Evolutionary conservation across 2,888 invertebrate species (phyloP), one percentile per base, ranked within the genome.

Genomic region (Ctena decussata): DNA sequence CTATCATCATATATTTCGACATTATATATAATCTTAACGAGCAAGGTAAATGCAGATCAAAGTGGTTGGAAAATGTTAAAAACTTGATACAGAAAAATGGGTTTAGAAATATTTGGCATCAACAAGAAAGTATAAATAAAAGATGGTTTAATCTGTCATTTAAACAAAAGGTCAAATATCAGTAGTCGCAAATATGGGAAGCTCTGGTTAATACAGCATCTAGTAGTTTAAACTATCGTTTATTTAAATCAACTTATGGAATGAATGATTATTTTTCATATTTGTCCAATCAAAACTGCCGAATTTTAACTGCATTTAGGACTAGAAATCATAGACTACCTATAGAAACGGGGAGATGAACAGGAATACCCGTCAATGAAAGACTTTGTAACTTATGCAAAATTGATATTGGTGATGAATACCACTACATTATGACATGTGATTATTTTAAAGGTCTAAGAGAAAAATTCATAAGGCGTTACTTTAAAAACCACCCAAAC

Each of bases 111-210:
- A 71, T 71, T 41, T 71, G 37, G 71, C 11, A 37, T 18, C 18
- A 3, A 3, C 71, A 71, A 3, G 5, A 12, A n/a, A 24, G 5
- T 21, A 8, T 37, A n/a, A 71, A 71, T 39, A n/a, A 41, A 71
- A 5, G 5, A n/a, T 71, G 71, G 71, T 18, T 73, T 5, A 12
- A 1, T 21, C 24, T 27, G 15, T 5, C 49, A 46, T 8, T 46
- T 18, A 73, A 41, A 46, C 73, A 73, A 73, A 73, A 73, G 18
- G 3, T 73, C 18, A 73, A n/a, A 35, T 44, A 73, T 30, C 3
- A 21, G 3, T 73, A 30, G 15, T 24, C 46, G 5, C 5, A 41
- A 8, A 6, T 24, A 46, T 73, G 73, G 73, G 1, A 46, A 11
- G 11, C 39, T 11, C 24, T 15, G 18, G 2, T 41, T 21, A 32